phyloP scores from a whole-genome alignment of 1,140 invertebrate species.

The Zophobas atratus region DNA sequence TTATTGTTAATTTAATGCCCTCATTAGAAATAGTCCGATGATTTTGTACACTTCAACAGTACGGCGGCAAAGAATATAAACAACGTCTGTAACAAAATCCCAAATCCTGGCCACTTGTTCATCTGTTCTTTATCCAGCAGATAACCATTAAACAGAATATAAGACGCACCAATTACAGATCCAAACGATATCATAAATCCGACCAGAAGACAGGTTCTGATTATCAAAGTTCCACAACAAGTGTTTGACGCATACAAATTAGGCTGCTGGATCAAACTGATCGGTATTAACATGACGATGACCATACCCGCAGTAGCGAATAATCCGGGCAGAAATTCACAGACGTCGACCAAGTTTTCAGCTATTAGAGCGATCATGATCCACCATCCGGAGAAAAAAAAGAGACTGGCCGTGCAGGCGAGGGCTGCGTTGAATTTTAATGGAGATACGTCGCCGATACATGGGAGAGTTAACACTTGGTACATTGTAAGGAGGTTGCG shows the following conservation, averaged over 20 bases:
- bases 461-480: conserved; percentile 7
- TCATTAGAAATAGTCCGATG: conserved; percentile 2
- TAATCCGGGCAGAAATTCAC: background rate
- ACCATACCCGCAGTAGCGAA: conserved; percentile 9
- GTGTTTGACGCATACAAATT: background rate
- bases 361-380: background rate
- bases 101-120: conserved; percentile 24
- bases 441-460: background rate
- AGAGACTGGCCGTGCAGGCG: background rate
- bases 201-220: conserved; percentile 7
- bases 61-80: conserved; percentile 3
- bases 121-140: background rate
- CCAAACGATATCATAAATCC: conserved; percentile 31
- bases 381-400: conserved; percentile 12
- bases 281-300: conserved; percentile 8
- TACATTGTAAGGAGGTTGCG: conserved; percentile 10
- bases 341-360: background rate
- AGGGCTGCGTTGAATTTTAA: conserved; percentile 6
- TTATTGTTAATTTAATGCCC: too few species aligned
- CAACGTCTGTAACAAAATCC: conserved; percentile 11
- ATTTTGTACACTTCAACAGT: background rate
- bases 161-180: conserved; percentile 6
- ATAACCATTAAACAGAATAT: conserved; percentile 12
- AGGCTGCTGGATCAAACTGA: background rate
- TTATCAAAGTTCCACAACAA: background rate